Conservation (phyloP, 2,888 invertebrate genomes). For the Cyrtodaria siliqua region DNA sequence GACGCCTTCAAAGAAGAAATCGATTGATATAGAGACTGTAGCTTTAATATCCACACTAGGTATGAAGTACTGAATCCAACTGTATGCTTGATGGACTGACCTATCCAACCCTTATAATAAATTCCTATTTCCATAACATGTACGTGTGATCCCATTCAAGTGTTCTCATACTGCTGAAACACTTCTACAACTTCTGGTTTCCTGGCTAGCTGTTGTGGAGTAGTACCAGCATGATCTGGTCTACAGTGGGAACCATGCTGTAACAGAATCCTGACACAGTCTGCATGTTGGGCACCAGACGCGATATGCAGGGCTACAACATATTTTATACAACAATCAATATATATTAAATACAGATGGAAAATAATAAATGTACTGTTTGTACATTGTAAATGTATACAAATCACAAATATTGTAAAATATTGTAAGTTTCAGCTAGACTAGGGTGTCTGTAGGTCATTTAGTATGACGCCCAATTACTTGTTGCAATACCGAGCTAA, state of each 20-base stretch:
- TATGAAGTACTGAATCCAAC: no score
- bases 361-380: neutral
- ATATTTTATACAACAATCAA: neutral
- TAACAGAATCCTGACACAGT: slow-evolving; percentile 67
- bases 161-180: slow-evolving; percentile 33
- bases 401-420: no score
- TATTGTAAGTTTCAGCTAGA: no score
- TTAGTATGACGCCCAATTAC: no score
- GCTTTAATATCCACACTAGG: no score
- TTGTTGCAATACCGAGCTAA: no score
- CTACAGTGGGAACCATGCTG: slow-evolving; percentile 57
- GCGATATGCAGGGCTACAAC: slow-evolving; percentile 78
- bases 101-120: no score
- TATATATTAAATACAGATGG: neutral
- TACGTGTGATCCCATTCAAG: slow-evolving; percentile 27
- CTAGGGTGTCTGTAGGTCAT: no score
- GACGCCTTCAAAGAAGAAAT: no score
- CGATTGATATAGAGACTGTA: no score
- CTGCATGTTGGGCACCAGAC: slow-evolving; percentile 71
- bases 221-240: slow-evolving; percentile 62
- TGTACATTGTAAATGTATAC: no score
- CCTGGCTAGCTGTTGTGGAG: slow-evolving; percentile 59
- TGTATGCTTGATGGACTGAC: no score
- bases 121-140: neutral
- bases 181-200: slow-evolving; percentile 37